Base-by-base conservation (phyloP, 2,797 vertebrate genomes). In the Enteromius viviparus region DNA sequence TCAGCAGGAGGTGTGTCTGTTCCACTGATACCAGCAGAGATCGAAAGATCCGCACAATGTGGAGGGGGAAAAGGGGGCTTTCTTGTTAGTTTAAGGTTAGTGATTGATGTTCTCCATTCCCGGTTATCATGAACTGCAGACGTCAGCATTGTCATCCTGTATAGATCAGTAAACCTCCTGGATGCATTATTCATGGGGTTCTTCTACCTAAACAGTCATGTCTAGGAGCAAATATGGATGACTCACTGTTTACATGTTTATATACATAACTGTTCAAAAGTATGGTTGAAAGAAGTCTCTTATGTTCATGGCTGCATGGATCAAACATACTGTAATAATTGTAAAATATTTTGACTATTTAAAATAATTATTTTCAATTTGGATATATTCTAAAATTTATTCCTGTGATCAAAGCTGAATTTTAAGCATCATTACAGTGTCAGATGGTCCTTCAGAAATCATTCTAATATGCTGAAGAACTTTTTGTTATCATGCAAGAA, bases 1-100 rank as follows among this genome's bases (percentile, higher is more conserved):
- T 74, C 32, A 51, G 45, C 15, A 32, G 47, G 70, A 53, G 70
- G 47, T 47, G n/a, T 19, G 7, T 49, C 69, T 71, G 42, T 29
- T 71, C 45, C 58, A 62, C 10, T 64, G 58, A 47, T 21, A 47
- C 75, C 55, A 77, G 58, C 58, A 32, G 23, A 32, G 76, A 77
- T 8, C 19, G 5, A 65, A 32, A 49, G 58, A 65, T 65, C 76
- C 49, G 26, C 34, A 34, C 10, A 32, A 14, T 10, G 58, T 60
- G 58, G 23, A 14, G 11, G 60, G 23, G n/a, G 64, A 9, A 15
- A 65, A 21, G 4, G 21, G 3, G 17, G 23, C 45, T 49, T 19
- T 49, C 70, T 32, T 19, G 45, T 32, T 32, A n/a, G 53, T 26
- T 23, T 4, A 29, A 10, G 7, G 11, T 37, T 14, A 40, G 69